phyloP scores from a whole-genome alignment of 2,113 vertebrate species.

The Saccopteryx bilineata region DNA sequence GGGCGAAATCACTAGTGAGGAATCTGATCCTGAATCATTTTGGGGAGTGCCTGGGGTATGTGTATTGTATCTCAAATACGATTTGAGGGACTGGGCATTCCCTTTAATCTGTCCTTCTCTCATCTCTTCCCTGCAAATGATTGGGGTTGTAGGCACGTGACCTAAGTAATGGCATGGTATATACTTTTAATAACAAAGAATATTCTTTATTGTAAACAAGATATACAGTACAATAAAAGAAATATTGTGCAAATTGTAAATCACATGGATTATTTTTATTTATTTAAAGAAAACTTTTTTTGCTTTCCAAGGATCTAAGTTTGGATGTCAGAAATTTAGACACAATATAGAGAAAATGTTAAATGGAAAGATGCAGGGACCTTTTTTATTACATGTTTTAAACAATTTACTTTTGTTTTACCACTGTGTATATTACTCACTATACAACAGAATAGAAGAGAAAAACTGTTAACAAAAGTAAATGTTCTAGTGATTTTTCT shows the following conservation, averaged over 20 bases:
- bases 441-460: constrained; percentile 80
- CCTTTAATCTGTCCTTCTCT: background rate
- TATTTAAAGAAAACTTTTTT: constrained; percentile 62
- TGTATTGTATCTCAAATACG: constrained; percentile 21
- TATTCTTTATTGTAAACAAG: constrained; percentile 91
- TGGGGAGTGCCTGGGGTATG: background rate
- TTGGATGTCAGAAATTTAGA: constrained; percentile 72
- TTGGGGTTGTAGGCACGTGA: constrained; percentile 30
- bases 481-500: constrained; percentile 77
- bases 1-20: constrained; percentile 12
- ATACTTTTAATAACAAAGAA: constrained; percentile 80
- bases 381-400: constrained; percentile 77
- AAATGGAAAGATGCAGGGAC: constrained; percentile 57
- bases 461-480: constrained; percentile 83
- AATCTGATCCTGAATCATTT: constrained; percentile 18
- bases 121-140: constrained; percentile 25
- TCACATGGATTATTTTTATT: constrained; percentile 83
- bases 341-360: constrained; percentile 61
- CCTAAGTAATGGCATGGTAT: constrained; percentile 1
- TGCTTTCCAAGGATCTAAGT: constrained; percentile 65
- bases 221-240: constrained; percentile 91
- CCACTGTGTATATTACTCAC: constrained; percentile 71
- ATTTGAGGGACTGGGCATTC: constrained; percentile 15
- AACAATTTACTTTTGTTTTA: constrained; percentile 77
- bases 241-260: constrained; percentile 90